Base-by-base conservation (phyloP, 2,113 vertebrate genomes). In the Vireo altiloquus region DNA sequence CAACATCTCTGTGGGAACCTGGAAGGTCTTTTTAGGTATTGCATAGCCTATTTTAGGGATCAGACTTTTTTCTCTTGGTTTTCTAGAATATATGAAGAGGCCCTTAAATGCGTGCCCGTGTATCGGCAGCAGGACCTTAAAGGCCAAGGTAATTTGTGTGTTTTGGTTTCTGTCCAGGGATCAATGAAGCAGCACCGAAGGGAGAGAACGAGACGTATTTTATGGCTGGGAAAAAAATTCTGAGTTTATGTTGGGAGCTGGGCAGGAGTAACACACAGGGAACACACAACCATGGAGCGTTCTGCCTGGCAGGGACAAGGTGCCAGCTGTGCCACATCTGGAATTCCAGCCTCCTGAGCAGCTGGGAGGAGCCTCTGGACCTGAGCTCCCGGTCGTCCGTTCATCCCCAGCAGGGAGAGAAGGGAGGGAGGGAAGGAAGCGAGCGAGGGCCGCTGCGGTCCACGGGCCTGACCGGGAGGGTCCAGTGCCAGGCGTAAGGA, bases 391-490 rank as follows among this genome's bases (percentile, higher is more conserved):
- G 13, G 8, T 16, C 1, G 12, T 21, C 11, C 11, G 10, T n/a
- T 39, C 13, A 19, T 50, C 42, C 42, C 35, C 35, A 40, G 44
- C 37, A 18, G 23, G 16, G 22, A 80, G 31, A 33, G 59, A 23
- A 57, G 65, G 39, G 44, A 69, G 15, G 23, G 33, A 50, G 15
- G 64, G 79, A 57, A 59, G 21, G 68, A 53, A 54, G 30, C 0
- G 1, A 59, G n/a, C 0, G 7, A 66, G 24, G 6, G 15, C 24
- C 0, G 1, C 47, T 46, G 15, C 6, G 27, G 22, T n/a, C 81
- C 15, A 25, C 47, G 37, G 42, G 14, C 23, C 28, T 8, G 35
- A 5, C 46, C 5, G 74, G 46, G 53, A 54, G 23, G 46, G 16
- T 54, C 64, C 24, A 57, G 40, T 52, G 60, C 70, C 27, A 11